phyloP scores from a whole-genome alignment of 2,797 vertebrate genomes.

The Lophotriccus pileatus region DNA sequence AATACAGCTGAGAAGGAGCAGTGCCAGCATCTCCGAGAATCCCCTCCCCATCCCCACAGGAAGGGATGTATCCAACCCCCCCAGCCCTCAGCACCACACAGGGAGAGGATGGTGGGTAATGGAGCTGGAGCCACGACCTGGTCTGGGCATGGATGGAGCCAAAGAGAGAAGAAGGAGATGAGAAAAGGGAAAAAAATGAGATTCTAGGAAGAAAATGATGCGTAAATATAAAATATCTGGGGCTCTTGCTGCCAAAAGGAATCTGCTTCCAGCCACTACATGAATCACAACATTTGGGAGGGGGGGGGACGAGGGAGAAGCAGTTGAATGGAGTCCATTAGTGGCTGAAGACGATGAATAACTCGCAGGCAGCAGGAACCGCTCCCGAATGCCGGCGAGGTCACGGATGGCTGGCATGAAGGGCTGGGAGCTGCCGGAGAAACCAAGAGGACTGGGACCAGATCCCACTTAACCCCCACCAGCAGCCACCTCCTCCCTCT shows the following conservation, averaged over 20 bases:
- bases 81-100: fast-evolving
- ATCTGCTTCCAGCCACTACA: neutral
- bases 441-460: neutral
- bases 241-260: neutral
- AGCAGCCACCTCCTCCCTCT: neutral
- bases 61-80: neutral
- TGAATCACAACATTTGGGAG: neutral
- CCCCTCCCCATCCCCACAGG: neutral
- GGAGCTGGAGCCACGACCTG: fast-evolving
- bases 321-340: constrained; percentile 10
- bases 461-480: neutral
- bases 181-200: neutral
- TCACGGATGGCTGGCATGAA: neutral
- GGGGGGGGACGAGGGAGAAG: neutral
- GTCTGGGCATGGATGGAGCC: neutral
- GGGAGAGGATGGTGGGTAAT: neutral
- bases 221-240: neutral
- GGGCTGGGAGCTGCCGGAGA: neutral
- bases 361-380: neutral
- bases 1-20: neutral
- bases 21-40: neutral
- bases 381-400: neutral
- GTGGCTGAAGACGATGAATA: neutral
- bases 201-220: neutral
- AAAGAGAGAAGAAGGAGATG: neutral